phyloP scores from a whole-genome alignment of 1,140 invertebrate species.

The Halesus radiatus region DNA sequence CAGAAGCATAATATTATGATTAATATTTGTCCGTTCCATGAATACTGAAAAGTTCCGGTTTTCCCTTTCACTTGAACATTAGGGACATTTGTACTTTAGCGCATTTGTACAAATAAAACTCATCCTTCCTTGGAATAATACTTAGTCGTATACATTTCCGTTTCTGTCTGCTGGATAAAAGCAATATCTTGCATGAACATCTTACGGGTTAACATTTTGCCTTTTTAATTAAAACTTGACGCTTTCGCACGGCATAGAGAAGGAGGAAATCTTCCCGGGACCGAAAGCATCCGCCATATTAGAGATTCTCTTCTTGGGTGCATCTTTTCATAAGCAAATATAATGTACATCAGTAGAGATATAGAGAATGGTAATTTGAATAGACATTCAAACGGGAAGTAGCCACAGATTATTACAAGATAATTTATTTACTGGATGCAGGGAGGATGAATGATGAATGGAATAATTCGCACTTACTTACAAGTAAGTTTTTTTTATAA shows the following conservation, averaged over 20 bases:
- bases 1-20: too few relatives aligned
- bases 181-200: constrained; percentile 42
- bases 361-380: not conserved
- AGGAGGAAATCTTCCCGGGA: not conserved
- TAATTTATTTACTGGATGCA: too few relatives aligned
- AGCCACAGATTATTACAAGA: too few relatives aligned
- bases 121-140: not conserved
- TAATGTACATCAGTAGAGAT: too few relatives aligned
- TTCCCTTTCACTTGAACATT: not conserved
- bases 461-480: too few relatives aligned
- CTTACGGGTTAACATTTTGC: constrained; percentile 41
- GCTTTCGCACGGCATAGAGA: constrained; percentile 22
- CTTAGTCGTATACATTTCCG: not conserved
- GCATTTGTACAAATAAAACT: not conserved
- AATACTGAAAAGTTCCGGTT: not conserved
- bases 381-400: too few relatives aligned
- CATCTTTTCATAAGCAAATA: not conserved
- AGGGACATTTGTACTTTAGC: not conserved
- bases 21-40: too few relatives aligned
- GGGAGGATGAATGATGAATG: too few relatives aligned
- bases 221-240: constrained; percentile 56
- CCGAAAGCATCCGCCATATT: constrained; percentile 26
- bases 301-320: not conserved
- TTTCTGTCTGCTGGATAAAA: constrained; percentile 15
- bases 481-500: too few relatives aligned